A percentile compares a stretch with the other conserved stretches of the same genome.
These are phyloP conservation scores for Ceyx melanurus DNA, from an alignment of 2,113 vertebrate genomes.

Conservation along the genomic window DNA sequence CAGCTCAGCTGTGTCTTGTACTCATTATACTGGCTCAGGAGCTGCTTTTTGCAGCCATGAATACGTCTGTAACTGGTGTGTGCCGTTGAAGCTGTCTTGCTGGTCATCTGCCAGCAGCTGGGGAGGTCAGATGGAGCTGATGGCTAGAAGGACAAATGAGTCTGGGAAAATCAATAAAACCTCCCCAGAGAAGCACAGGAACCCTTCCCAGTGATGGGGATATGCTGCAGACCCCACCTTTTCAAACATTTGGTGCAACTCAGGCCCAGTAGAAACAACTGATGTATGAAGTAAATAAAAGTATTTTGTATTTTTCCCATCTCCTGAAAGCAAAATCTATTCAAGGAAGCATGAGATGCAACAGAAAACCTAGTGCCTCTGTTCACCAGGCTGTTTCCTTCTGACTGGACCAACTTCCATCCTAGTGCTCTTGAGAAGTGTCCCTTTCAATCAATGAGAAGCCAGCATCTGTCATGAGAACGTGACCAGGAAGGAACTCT, in stretches of 20 bases:
- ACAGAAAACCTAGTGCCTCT: not conserved
- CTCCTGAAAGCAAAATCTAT: not conserved
- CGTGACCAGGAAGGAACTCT: not conserved
- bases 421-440: not conserved
- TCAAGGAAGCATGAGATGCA: not conserved
- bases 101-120: not conserved
- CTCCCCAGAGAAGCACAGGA: not conserved
- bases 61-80: not conserved
- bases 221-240: not conserved
- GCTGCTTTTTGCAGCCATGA: not conserved
- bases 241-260: not conserved
- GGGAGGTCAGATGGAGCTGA: not conserved
- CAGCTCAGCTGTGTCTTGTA: slow-evolving; percentile 34
- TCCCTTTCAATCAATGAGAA: not conserved
- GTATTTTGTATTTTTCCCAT: not conserved
- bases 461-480: not conserved
- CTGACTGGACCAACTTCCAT: not conserved
- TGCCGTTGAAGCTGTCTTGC: not conserved
- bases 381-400: not conserved
- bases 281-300: not conserved
- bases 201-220: not conserved
- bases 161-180: not conserved
- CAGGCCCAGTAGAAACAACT: not conserved
- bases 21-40: slow-evolving; percentile 28
- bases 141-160: not conserved